Evolutionary conservation across 2,113 vertebrate genomes (phyloP), one percentile per base, ranked within the genome.

Genomic region (Limnothrissa miodon): DNA sequence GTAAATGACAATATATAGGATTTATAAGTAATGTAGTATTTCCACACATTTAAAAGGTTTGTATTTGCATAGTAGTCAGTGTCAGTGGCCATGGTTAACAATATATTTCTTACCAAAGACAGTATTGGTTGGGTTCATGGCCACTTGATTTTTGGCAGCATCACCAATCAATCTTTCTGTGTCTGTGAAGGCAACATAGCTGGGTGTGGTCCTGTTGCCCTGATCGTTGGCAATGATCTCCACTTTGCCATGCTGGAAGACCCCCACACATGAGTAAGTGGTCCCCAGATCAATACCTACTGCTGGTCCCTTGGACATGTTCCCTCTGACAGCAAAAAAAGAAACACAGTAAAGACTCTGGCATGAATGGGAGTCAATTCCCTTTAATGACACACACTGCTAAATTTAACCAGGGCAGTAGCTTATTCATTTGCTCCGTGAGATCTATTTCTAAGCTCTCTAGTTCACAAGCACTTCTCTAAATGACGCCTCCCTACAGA

Each of bases 201-300:
- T 94, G 86, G 93, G 93, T 1, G 93, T 94, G 89, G 91, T 94
- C 89, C 93, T 88, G 90, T 94, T 94, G 39, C 93, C 93, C 85
- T 94, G 93, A 83, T 99, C 97, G 0, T 98, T 99, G 90, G 97
- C 97, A 83, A 98, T 98, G 85, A 99, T 99, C 66, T 99, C 97
- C 83, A 98, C 97, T 91, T 98, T 98, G 23, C 97, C 96, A 0
- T 99, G 97, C 23, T 98, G 97, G 90, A 99, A 99, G 0, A 98
- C 97, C 0, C 96, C 97, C 6, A 98, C 97, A 39, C 97, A 98
- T 0, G 97, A 99, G 62, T 98, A 98, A 88, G 97, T 99, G 87
- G 97, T 98, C 84, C 97, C 97, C 82, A 99, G 84, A 87, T 98
- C 97, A 80, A 98, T 99, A 87, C 97, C 97, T 80, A 98, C 95